Base-by-base conservation (phyloP, 1,140 invertebrate genomes). In the Chironomus striatipennis region DNA sequence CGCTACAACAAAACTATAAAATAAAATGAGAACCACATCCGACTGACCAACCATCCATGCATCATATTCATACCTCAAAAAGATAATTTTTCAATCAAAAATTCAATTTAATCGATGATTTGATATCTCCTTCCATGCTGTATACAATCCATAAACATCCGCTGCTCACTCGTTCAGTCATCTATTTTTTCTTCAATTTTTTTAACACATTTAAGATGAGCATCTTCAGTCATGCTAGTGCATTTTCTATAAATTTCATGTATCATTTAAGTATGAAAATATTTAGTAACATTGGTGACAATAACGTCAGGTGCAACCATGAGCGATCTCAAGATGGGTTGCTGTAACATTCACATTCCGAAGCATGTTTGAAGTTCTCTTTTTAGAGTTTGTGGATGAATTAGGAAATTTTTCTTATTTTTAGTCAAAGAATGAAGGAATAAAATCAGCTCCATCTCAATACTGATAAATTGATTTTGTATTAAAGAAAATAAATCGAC, bases 401-500 rank as follows among this genome's bases (percentile, higher is more conserved):
- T n/a, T n/a, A n/a, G n/a, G 4, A 57, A 57, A 57, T 57, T 47
- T 47, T 4, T 57, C 47, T 57, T 57, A 57, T 57, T 57, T 57
- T 57, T 57, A 57, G 47, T 15, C 12, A 57, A 57, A 47, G 43
- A 47, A 47, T 10, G 15, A 47, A 47, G n/a, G 12, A 57, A 12
- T 7, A 12, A 5, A 34, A 34, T 57, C 47, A 12, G 5, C 47
- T n/a, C 12, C n/a, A 57, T 57, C 47, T 57, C 12, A 12, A 15
- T n/a, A 57, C 47, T 57, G 47, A 57, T 57, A 57, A 57, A 57
- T 57, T 57, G 47, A 57, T 57, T 57, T 57, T 57, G 47, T 57
- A 57, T 57, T 57, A 57, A 57, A n/a, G 15, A 57, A 57, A 47
- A 47, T n/a, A 57, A n/a, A 57, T 57, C 47, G 12, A 57, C 47